Evolutionary conservation across 2,113 vertebrate species (phyloP), one percentile per base, ranked within the genome.

Genomic region (Tragelaphus scriptus): DNA sequence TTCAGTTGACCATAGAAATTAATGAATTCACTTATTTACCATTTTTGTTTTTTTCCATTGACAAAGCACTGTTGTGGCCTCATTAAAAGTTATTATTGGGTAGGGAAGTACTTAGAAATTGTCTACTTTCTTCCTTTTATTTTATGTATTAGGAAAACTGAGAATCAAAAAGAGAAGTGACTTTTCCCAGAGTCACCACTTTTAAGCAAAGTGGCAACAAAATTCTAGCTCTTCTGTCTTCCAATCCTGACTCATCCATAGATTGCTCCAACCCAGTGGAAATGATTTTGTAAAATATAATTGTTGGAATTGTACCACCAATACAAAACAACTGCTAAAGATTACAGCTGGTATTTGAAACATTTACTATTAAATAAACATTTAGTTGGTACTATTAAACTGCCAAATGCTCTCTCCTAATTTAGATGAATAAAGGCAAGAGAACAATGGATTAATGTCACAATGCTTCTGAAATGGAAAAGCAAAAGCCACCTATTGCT

Each of bases 321-420:
- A 85, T 36, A 88, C 80, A 87, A 92, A 95, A 94, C 1, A 93
- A 17, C 44, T 95, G 77, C 47, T 93, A 90, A 97, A 89, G 65
- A 93, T 87, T 90, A 97, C 15, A 82, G 53, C 77, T 95, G 59
- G 79, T 75, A n/a, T 93, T 97, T 92, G 47, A 19, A 81, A 90
- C 28, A 68, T 71, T 96, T 94, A 87, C 65, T 85, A 77, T 93
- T 89, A 93, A 95, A 90, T 87, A 89, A 96, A 94, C 6, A 93
- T 16, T 91, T 65, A 93, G 71, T 93, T 47, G 68, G 51, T 40
- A 23, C 40, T 53, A 82, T 94, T 71, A 94, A 87, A 84, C 68
- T 97, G 79, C 82, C 95, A 87, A 90, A 32, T 58, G 16, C 30
- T 88, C 75, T 91, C 21, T 95, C 63, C 89, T 90, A 88, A 87